Base-by-base conservation (phyloP, 2,797 vertebrate species). In the Sternotherus odoratus region DNA sequence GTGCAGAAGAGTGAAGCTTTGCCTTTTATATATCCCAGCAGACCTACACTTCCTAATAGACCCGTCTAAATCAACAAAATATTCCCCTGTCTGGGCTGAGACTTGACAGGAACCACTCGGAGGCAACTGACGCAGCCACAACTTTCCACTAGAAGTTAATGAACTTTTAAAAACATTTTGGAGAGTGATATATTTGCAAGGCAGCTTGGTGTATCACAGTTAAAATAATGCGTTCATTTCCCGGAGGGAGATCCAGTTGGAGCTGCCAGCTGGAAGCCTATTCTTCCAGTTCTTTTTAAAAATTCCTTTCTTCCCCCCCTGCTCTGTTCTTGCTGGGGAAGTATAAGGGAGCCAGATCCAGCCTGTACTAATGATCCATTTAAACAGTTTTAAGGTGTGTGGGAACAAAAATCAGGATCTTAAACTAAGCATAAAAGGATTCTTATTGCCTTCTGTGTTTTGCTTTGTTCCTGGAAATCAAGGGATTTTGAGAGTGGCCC, bases 121-220 rank as follows among this genome's bases (percentile, higher is more conserved):
- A 92, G 95, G 95, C 93, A 90, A 81, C 91, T n/a, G 89, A 74
- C 82, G 89, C 95, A 94, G 92, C 95, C 92, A 77, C 95, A 93
- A 94, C 93, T 96, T 97, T 95, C 95, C 93, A 49, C 81, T 94
- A 91, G 89, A 96, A 96, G 93, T 96, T 96, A 97, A 96, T 96
- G 96, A 97, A 96, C 96, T 97, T 97, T 74, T 91, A 90, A 97
- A 96, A 97, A 97, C 89, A 93, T 88, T 94, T 95, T 91, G 85
- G 93, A 23, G 93, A 92, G 80, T 89, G 95, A 96, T 95, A 88
- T 85, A 91, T 87, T 93, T 12, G 0, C 48, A 10, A 91, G 57
- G 88, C 81, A 92, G 83, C 92, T 95, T 66, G 19, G 88, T 83
- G 92, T 69, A 96, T 88, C 88, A 87, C n/a, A 0, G 92, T 83